A percentile compares a stretch with the other conserved stretches of the same genome.
Evolutionary conservation across 2,113 vertebrate genomes (phyloP).

Genomic region (Oryzias woworae): DNA sequence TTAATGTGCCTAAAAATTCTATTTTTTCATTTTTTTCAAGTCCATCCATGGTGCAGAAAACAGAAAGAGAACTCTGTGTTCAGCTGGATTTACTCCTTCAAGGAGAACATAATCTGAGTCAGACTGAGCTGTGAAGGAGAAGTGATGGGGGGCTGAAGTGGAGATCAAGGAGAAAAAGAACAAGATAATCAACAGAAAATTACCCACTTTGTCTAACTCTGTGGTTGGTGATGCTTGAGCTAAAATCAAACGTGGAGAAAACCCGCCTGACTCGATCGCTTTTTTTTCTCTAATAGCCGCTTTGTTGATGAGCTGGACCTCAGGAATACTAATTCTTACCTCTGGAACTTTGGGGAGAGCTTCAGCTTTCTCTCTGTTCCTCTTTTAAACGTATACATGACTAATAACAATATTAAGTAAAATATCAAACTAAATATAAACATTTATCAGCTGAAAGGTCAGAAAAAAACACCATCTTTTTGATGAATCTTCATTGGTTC

Average conservation of each 20-base stretch:
- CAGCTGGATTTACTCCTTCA: neutral
- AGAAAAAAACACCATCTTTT: constrained; percentile 28
- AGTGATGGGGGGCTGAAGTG: constrained; percentile 1
- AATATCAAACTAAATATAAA: neutral
- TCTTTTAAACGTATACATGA: neutral
- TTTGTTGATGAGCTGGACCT: too few species aligned
- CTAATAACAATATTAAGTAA: neutral
- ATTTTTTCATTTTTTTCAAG: constrained; percentile 36
- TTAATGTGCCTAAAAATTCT: constrained; percentile 34
- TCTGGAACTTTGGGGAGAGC: neutral
- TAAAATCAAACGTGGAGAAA: constrained; percentile 1
- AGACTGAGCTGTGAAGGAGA: constrained; percentile 4
- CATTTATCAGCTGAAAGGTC: neutral
- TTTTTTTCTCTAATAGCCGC: too few species aligned
- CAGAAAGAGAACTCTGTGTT: neutral
- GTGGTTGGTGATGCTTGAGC: constrained; percentile 16
- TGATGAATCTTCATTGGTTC: constrained; percentile 25
- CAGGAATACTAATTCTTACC: too few species aligned
- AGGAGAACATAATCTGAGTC: constrained; percentile 10
- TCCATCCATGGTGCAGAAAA: neutral
- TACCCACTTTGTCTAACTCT: constrained; percentile 7
- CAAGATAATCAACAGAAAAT: constrained; percentile 43
- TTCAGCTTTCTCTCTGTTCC: neutral
- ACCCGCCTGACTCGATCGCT: neutral
- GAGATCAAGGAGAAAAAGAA: constrained; percentile 13